Evolutionary conservation across 2,888 invertebrate species (phyloP).

Genomic region (Taenaris catops): DNA sequence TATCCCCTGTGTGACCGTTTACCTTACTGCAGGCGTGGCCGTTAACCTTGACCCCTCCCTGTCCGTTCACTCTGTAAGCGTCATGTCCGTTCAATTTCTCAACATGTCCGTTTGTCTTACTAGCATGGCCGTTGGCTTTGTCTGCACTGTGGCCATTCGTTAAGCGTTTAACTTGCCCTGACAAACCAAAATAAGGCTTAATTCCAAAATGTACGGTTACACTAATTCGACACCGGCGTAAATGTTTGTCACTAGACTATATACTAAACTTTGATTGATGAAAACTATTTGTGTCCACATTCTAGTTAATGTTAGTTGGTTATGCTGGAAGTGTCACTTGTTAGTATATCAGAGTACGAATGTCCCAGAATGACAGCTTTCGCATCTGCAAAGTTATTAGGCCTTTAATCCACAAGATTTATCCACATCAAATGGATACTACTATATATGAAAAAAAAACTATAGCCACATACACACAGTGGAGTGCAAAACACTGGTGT

Average conservation of each 20-base stretch:
- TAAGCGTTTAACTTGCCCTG: conserved; percentile 52
- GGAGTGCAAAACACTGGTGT: conserved; percentile 42
- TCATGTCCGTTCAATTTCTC: conserved; percentile 29
- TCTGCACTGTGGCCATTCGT: conserved; percentile 34
- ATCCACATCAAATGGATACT: conserved; percentile 24
- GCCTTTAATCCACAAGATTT: conserved; percentile 29
- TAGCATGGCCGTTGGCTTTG: conserved; percentile 33
- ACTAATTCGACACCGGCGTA: conserved; percentile 54
- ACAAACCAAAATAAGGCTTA: conserved; percentile 55
- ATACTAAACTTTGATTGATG: no score
- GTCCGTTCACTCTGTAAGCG: conserved; percentile 29
- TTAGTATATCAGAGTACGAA: conserved; percentile 44
- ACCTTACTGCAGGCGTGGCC: conserved; percentile 31
- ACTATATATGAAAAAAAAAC: conserved; percentile 21
- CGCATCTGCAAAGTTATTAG: conserved; percentile 62
- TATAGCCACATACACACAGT: conserved; percentile 30
- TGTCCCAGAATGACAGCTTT: conserved; percentile 49
- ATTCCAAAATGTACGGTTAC: conserved; percentile 35
- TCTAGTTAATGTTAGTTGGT: conserved; percentile 38
- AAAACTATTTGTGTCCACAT: conserved; percentile 30
- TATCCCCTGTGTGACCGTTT: conserved; percentile 31
- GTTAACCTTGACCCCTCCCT: conserved; percentile 25
- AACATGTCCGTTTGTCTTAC: conserved; percentile 25
- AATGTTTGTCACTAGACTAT: conserved; percentile 50
- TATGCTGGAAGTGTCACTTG: conserved; percentile 49